These are phyloP conservation scores for Macrotis lagotis DNA, from an alignment of 2,113 vertebrate species.

Conservation along the genomic window DNA sequence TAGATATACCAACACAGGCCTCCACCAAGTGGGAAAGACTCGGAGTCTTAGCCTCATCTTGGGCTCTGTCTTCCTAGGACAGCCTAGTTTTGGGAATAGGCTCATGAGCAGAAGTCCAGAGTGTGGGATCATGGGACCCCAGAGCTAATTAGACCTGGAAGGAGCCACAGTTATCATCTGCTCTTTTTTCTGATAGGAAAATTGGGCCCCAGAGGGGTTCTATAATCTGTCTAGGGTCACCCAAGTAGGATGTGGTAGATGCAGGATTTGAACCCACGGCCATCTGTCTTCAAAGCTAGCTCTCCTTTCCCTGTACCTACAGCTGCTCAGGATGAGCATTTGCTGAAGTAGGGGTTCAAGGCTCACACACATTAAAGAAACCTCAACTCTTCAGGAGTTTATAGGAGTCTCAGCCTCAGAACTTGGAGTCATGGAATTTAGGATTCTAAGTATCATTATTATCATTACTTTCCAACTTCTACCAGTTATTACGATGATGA, in stretches of 20 bases:
- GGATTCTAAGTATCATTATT: neutral
- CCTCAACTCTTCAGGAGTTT: neutral
- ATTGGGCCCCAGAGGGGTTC: neutral
- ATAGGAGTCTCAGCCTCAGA: neutral
- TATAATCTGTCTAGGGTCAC: neutral
- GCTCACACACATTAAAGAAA: neutral
- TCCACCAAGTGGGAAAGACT: neutral
- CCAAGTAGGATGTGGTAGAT: neutral
- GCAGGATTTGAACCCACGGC: neutral
- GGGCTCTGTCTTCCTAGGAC: neutral
- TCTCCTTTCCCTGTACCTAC: neutral
- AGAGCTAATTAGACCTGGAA: neutral
- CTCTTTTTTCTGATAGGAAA: neutral
- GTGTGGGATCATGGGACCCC: neutral
- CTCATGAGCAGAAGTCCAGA: neutral
- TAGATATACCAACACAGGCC: neutral
- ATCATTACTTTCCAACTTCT: too few species aligned
- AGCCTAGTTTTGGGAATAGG: neutral
- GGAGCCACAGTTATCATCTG: neutral
- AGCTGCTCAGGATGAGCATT: neutral
- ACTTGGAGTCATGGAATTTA: neutral
- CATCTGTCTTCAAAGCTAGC: neutral
- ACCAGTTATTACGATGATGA: too few species aligned
- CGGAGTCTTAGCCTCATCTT: neutral
- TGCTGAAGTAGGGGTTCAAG: too few species aligned